Evolutionary conservation across 2,113 vertebrate species (phyloP).

Genomic region (Aramus guarauna): DNA sequence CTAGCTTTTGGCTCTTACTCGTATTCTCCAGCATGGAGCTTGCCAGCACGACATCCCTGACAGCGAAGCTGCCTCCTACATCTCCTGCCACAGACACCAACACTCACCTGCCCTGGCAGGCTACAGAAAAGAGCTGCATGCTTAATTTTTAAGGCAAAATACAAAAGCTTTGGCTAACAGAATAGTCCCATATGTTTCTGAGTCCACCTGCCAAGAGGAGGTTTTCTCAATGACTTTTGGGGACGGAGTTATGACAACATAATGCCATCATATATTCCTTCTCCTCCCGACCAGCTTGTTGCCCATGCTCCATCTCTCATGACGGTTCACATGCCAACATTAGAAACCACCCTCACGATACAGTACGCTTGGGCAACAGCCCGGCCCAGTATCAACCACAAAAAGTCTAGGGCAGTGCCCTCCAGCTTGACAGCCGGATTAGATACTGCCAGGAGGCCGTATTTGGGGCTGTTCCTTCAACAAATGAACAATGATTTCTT

Average conservation of each 20-base stretch:
- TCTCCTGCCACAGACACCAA: neutral
- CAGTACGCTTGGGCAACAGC: neutral
- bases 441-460: neutral
- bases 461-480: neutral
- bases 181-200: neutral
- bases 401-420: neutral
- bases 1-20: neutral
- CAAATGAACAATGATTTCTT: neutral
- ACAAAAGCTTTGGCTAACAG: neutral
- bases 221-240: neutral
- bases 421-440: neutral
- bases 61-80: neutral
- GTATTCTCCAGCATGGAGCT: too few species aligned
- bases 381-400: neutral
- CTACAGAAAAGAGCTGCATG: neutral
- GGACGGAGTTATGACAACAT: neutral
- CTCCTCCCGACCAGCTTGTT: neutral
- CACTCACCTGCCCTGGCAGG: neutral
- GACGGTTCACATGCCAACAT: neutral
- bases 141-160: neutral
- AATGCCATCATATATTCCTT: rapidly evolving
- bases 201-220: neutral
- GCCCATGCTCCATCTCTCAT: rapidly evolving
- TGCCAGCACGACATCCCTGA: rapidly evolving
- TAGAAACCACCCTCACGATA: neutral